Base-by-base conservation (phyloP, 2,113 vertebrate species). In the Formicarius rufipectus region DNA sequence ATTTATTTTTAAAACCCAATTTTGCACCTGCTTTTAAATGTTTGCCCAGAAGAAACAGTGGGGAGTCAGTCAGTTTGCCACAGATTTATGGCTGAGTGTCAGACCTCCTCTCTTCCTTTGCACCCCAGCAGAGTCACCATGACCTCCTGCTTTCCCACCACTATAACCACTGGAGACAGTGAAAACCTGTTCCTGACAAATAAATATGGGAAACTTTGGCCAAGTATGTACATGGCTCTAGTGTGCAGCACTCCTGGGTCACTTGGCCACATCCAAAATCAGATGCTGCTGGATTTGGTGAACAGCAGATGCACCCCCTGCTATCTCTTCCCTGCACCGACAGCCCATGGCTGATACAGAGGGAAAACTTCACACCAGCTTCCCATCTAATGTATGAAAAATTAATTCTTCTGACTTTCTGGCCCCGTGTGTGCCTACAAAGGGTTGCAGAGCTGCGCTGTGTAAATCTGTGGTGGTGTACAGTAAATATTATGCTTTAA, bases 401-500 rank as follows among this genome's bases (percentile, higher is more conserved):
- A 83, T 69, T 62, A 59, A 81, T 94, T 95, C 78, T 95, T 83
- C 35, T 73, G 76, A 39, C 44, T 92, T 81, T 56, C 75, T 53
- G 72, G 56, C 44, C 79, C 0, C 0, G 39, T 92, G 60, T 90
- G 18, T n/a, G 12, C 24, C 64, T 90, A 37, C 20, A 15, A 68
- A 92, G 63, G 60, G 84, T 25, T 91, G 84, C 49, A 56, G 55
- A 52, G 91, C 47, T 95, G 84, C 0, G 7, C 84, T 66, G 60
- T 82, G 83, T 94, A 81, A 82, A 87, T 88, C 52, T 64, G 56
- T 68, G 85, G 85, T 75, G 85, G 63, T 92, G 37, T 82, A 86
- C 76, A 75, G 93, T 87, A 96, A 96, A 94, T 94, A 82, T 81
- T 95, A 62, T 69, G 73, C 90, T 95, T 94, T 95, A 75, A 53